Conservation (phyloP, 2,888 invertebrate species). For the Hirtodrosophila duncani region DNA sequence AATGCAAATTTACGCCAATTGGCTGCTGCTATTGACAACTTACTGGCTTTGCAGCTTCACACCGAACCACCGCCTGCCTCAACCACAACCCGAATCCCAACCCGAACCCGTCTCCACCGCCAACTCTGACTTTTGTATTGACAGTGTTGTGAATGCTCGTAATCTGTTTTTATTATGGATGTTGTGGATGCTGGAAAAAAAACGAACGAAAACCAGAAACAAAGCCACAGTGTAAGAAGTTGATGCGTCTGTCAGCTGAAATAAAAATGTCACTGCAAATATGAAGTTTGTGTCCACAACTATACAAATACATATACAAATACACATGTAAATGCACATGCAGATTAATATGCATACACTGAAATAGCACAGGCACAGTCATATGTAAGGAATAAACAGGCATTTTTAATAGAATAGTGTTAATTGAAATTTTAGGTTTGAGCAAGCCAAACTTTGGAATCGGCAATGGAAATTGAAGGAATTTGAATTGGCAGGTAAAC, state of each 20-base stretch:
- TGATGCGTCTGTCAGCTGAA: constrained; percentile 50
- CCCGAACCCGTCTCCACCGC: background rate
- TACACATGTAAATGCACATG: constrained; percentile 8
- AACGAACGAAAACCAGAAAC: constrained; percentile 3
- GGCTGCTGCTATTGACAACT: constrained; percentile 53
- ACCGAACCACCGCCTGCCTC: background rate
- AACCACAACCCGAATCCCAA: constrained; percentile 2
- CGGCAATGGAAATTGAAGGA: no score
- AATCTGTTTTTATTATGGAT: constrained; percentile 66
- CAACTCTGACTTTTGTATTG: constrained; percentile 48
- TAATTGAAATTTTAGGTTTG: no score
- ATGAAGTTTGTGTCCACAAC: constrained; percentile 56
- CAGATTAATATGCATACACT: constrained; percentile 61
- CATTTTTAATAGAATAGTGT: no score
- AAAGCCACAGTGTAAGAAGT: constrained; percentile 36
- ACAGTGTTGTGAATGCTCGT: constrained; percentile 65
- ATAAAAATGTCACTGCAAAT: constrained; percentile 40
- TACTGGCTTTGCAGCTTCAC: background rate
- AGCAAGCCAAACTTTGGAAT: no score
- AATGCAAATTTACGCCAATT: constrained; percentile 64
- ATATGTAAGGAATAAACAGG: no score
- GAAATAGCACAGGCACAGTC: constrained; percentile 54
- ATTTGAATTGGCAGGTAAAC: no score
- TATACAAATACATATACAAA: constrained; percentile 5
- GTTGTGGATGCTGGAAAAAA: constrained; percentile 12